A percentile compares a stretch with the other conserved stretches of the same genome.
phyloP scores from a whole-genome alignment of 2,888 invertebrate species.

The Chironomus tentans region DNA sequence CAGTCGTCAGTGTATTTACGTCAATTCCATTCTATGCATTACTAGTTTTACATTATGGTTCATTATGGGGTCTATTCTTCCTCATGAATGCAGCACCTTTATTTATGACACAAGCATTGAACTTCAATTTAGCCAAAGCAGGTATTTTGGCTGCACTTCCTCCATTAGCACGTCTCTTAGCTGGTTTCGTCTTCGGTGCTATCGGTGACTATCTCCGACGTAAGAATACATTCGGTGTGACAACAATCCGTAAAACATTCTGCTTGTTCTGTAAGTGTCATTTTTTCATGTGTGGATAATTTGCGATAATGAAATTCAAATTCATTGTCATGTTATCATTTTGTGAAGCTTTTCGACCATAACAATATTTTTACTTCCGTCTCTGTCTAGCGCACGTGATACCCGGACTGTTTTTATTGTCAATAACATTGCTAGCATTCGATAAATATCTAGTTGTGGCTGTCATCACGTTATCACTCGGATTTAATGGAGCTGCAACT shows the following conservation, averaged over 20 bases:
- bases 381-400: slow-evolving; percentile 47
- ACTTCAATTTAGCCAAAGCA: slow-evolving; percentile 60
- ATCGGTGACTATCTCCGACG: slow-evolving; percentile 55
- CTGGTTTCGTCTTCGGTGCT: slow-evolving; percentile 61
- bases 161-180: slow-evolving; percentile 57
- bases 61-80: slow-evolving; percentile 67
- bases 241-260: slow-evolving; percentile 56
- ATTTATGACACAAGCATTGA: slow-evolving; percentile 58
- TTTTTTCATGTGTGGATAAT: not conserved
- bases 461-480: slow-evolving; percentile 57
- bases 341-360: no score
- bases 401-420: slow-evolving; percentile 47
- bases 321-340: not conserved
- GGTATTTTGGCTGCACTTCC: slow-evolving; percentile 62
- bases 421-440: slow-evolving; percentile 52
- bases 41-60: slow-evolving; percentile 60
- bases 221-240: slow-evolving; percentile 43
- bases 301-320: not conserved
- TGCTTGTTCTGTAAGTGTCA: slow-evolving; percentile 50
- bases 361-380: slow-evolving; percentile 32
- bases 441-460: slow-evolving; percentile 53
- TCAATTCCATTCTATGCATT: slow-evolving; percentile 64
- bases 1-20: slow-evolving; percentile 50
- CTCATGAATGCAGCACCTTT: slow-evolving; percentile 61
- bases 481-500: slow-evolving; percentile 55